Evolutionary conservation across 2,888 invertebrate species (phyloP).

Genomic region (Diploptera punctata): DNA sequence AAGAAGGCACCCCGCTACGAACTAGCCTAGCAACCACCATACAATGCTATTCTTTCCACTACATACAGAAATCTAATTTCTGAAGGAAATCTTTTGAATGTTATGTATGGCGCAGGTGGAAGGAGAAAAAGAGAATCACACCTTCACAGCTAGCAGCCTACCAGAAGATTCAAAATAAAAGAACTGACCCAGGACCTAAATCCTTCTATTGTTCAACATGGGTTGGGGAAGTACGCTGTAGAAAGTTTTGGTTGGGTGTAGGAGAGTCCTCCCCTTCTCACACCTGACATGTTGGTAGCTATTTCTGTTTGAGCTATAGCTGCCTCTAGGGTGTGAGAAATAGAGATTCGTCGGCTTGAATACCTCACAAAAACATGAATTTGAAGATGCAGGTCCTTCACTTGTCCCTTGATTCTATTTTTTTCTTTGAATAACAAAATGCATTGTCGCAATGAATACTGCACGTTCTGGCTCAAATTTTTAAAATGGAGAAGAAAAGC

Average conservation of each 20-base stretch:
- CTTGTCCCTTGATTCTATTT: too few species aligned
- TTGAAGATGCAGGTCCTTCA: neutral
- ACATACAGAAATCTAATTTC: slow-evolving; percentile 37
- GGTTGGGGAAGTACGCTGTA: neutral
- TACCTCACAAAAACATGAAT: neutral
- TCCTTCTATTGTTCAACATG: slow-evolving; percentile 11
- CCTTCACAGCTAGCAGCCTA: slow-evolving; percentile 30
- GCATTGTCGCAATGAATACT: too few species aligned
- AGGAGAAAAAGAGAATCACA: slow-evolving; percentile 24
- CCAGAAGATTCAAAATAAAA: neutral
- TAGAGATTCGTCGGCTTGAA: neutral
- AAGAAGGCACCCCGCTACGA: slow-evolving; percentile 27
- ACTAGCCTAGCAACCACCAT: slow-evolving; percentile 19
- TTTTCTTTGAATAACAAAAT: too few species aligned
- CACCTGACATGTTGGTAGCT: neutral
- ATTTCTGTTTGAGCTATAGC: neutral
- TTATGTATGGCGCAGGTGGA: too few species aligned
- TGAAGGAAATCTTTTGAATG: slow-evolving; percentile 41
- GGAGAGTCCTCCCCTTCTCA: neutral
- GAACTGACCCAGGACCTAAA: neutral
- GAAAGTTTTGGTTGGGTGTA: slow-evolving; percentile 1
- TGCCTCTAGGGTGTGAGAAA: neutral
- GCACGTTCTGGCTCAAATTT: too few species aligned
- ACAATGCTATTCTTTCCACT: slow-evolving; percentile 4
- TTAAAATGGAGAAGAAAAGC: too few species aligned